phyloP scores from a whole-genome alignment of 92 coral and sea anemone species.

The Palythoa grandis region DNA sequence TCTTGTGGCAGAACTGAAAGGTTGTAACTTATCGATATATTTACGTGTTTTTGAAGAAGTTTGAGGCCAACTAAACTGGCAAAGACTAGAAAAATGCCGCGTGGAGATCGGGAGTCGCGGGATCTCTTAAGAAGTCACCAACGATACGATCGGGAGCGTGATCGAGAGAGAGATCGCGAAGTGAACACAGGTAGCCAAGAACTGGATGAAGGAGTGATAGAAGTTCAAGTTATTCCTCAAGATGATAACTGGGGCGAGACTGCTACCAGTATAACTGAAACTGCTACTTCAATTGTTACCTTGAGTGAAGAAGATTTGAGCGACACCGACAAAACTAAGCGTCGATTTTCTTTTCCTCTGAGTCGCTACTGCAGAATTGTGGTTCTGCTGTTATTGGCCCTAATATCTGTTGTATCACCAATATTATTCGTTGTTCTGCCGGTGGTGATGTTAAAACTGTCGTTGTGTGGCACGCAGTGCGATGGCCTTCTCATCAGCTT shows the following conservation, averaged over 20 bases:
- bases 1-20: background rate
- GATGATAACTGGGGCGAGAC: conserved; percentile 99
- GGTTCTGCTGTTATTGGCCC: conserved; percentile 72
- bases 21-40: conserved; percentile 2
- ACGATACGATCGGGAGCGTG: conserved; percentile 67
- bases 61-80: conserved; percentile 10
- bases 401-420: conserved; percentile 85
- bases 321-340: conserved; percentile 81
- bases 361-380: conserved; percentile 82
- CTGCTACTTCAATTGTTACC: conserved; percentile 96
- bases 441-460: conserved; percentile 76
- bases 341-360: conserved; percentile 70
- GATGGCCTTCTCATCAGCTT: conserved; percentile 93
- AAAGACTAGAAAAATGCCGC: conserved; percentile 61
- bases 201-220: conserved; percentile 97
- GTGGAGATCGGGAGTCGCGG: conserved; percentile 62
- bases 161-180: conserved; percentile 63
- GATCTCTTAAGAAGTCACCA: conserved; percentile 46
- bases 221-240: conserved; percentile 98
- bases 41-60: conserved; percentile 1
- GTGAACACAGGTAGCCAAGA: conserved; percentile 82
- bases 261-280: conserved; percentile 97
- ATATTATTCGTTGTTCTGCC: conserved; percentile 90
- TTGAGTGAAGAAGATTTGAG: conserved; percentile 92
- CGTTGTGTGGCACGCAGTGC: conserved; percentile 78